Conservation (phyloP, 1,140 invertebrate genomes). For the Antheraea pernyi region DNA sequence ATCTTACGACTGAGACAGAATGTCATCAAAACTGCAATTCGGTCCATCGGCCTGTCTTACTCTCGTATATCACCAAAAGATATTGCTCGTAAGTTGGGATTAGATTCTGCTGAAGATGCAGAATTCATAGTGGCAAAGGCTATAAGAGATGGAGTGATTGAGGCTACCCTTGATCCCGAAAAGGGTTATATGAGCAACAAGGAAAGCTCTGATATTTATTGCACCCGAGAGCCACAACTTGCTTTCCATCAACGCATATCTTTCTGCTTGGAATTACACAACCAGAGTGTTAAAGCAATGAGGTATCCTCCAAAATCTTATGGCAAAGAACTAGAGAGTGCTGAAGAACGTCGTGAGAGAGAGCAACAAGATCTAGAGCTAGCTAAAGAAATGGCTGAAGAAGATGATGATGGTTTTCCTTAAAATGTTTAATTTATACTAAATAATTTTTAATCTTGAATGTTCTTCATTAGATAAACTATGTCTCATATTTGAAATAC, state of each 20-base stretch:
- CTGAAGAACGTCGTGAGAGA: conserved; percentile 96
- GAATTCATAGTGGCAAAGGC: conserved; percentile 99
- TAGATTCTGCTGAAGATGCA: conserved; percentile 98
- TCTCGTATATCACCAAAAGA: conserved; percentile 97
- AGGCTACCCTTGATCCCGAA: conserved; percentile 97
- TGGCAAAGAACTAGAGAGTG: conserved; percentile 98
- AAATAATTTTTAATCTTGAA: conserved; percentile 9
- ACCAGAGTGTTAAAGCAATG: conserved; percentile 99
- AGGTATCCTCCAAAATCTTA: conserved; percentile 99
- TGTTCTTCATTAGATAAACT: conserved; percentile 15
- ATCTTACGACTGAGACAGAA: conserved; percentile 97
- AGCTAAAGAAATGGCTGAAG: conserved; percentile 99
- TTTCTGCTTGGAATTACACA: conserved; percentile 98
- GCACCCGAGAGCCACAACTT: conserved; percentile 96
- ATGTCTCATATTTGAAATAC: conserved; percentile 5
- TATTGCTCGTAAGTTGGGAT: conserved; percentile 94
- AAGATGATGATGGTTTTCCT: conserved; percentile 96
- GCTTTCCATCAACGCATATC: conserved; percentile 99
- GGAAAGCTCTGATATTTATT: conserved; percentile 98
- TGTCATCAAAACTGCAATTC: conserved; percentile 99
- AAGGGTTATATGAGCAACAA: conserved; percentile 98
- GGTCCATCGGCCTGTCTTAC: conserved; percentile 98
- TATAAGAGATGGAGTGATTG: conserved; percentile 99
- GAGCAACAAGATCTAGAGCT: conserved; percentile 98
- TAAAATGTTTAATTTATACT: conserved; percentile 34